Conservation (phyloP, 1,140 invertebrate species). For the Cotesia glomerata region DNA sequence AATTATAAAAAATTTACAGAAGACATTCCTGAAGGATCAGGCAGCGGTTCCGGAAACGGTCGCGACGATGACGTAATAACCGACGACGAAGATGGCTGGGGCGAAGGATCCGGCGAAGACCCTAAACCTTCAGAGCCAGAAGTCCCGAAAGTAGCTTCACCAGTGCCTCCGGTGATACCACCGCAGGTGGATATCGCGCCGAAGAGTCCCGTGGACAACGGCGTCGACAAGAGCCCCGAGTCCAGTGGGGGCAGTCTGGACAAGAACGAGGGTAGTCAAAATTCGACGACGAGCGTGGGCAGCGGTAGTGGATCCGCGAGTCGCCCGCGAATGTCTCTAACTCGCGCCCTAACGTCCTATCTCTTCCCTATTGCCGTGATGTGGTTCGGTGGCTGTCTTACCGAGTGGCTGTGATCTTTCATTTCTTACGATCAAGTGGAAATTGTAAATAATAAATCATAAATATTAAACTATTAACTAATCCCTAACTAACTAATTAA, state of each 20-base stretch:
- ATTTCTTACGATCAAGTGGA: slow-evolving; percentile 37
- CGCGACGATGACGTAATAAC: slow-evolving; percentile 60
- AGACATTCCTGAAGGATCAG: slow-evolving; percentile 65
- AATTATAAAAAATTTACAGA: slow-evolving; percentile 51
- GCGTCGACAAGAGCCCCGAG: not conserved
- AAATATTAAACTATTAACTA: slow-evolving; percentile 24
- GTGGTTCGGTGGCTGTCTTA: slow-evolving; percentile 82
- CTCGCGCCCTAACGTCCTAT: slow-evolving; percentile 74
- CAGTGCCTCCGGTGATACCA: slow-evolving; percentile 39
- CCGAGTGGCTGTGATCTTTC: slow-evolving; percentile 77
- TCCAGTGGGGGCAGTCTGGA: not conserved
- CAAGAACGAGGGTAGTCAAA: slow-evolving; percentile 25
- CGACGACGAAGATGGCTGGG: slow-evolving; percentile 58
- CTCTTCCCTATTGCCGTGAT: slow-evolving; percentile 80
- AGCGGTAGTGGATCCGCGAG: slow-evolving; percentile 54
- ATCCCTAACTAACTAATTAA: not conserved
- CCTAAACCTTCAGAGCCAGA: slow-evolving; percentile 34
- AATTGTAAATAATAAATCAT: slow-evolving; percentile 52
- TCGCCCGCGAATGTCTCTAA: slow-evolving; percentile 68
- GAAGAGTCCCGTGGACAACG: slow-evolving; percentile 39
- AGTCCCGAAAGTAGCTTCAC: slow-evolving; percentile 6
- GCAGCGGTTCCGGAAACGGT: slow-evolving; percentile 67
- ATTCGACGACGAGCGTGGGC: slow-evolving; percentile 39
- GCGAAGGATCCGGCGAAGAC: slow-evolving; percentile 52
- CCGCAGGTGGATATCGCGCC: slow-evolving; percentile 50